Evolutionary conservation across 2,797 vertebrate species (phyloP).

Genomic region (Crax fasciolata): DNA sequence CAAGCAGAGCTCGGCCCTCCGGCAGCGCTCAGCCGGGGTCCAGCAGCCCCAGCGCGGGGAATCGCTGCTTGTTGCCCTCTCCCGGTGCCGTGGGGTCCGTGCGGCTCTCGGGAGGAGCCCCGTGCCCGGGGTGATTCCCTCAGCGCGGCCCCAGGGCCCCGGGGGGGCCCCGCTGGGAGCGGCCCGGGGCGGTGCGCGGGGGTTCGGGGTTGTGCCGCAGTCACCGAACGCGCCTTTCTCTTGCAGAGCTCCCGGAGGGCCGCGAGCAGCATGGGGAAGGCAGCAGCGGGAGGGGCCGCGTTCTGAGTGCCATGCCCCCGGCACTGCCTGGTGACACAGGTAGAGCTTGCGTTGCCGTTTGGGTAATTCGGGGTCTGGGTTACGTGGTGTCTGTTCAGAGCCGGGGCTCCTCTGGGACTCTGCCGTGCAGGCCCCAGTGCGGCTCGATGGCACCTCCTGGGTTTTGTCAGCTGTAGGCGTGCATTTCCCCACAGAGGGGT

Average conservation of each 20-base stretch:
- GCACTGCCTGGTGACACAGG: slow-evolving; percentile 45
- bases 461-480: neutral
- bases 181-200: too few species aligned
- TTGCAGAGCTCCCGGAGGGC: slow-evolving; percentile 52
- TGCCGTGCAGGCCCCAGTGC: neutral
- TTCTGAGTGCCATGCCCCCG: slow-evolving; percentile 50
- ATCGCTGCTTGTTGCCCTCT: too few species aligned
- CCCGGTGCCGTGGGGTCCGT: too few species aligned
- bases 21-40: too few species aligned
- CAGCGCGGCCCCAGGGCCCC: too few species aligned
- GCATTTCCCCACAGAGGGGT: neutral
- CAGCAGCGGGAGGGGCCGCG: neutral
- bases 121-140: too few species aligned
- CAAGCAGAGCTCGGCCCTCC: too few species aligned
- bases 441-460: neutral
- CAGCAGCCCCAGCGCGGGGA: too few species aligned
- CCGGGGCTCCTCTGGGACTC: neutral
- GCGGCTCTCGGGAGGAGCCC: too few species aligned
- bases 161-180: too few species aligned
- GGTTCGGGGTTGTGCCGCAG: too few species aligned
- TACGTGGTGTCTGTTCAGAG: neutral
- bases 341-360: neutral
- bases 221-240: neutral
- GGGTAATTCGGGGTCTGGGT: neutral
- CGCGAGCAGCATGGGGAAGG: slow-evolving; percentile 31